phyloP scores from a whole-genome alignment of 2,113 vertebrate species.

The Anas platyrhynchos region DNA sequence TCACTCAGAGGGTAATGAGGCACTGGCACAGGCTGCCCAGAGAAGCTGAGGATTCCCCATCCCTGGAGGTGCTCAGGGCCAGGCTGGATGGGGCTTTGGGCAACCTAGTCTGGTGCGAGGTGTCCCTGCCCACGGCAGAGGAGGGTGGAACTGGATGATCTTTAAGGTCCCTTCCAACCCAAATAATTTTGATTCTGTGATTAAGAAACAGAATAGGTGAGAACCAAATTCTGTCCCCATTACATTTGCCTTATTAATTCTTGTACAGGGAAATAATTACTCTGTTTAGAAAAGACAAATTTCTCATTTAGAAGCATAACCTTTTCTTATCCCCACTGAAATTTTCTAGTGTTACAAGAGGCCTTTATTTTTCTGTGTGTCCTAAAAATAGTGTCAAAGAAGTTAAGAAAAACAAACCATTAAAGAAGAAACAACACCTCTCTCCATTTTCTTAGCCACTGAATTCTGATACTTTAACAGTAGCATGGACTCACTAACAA shows the following conservation, averaged over 20 bases:
- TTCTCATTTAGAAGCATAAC: background rate
- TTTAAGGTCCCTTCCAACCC: background rate
- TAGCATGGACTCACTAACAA: background rate
- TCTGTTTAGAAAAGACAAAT: background rate
- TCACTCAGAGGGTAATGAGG: background rate
- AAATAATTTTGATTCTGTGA: background rate
- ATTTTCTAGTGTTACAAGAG: background rate
- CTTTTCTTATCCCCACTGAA: background rate
- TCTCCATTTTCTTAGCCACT: background rate
- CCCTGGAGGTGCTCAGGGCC: background rate
- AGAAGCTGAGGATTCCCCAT: background rate
- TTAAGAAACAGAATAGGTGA: background rate
- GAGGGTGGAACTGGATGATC: background rate
- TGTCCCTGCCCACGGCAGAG: background rate
- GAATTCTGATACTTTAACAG: background rate
- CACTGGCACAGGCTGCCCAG: background rate
- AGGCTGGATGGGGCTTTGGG: background rate
- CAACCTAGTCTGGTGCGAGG: background rate
- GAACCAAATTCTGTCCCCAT: background rate
- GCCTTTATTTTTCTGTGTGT: background rate
- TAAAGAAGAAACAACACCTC: background rate
- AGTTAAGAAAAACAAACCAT: background rate
- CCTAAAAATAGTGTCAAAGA: background rate
- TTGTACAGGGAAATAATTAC: background rate
- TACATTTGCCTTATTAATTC: background rate